Conservation (phyloP, 2,113 vertebrate species). For the Phocoena phocoena region DNA sequence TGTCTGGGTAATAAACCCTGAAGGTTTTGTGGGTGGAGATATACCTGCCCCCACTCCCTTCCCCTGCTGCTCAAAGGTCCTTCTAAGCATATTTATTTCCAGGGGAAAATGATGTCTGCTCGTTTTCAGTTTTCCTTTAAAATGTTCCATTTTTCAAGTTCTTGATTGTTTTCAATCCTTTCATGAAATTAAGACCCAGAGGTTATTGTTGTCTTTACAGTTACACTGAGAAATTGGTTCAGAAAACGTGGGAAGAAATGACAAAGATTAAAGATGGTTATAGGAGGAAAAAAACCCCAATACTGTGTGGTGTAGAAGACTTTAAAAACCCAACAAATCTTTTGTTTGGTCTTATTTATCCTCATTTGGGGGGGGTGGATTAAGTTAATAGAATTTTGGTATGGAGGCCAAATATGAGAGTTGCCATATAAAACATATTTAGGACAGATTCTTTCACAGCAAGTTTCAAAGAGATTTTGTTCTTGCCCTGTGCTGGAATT, state of each 20-base stretch:
- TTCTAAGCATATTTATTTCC: neutral
- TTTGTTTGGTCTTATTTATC: neutral
- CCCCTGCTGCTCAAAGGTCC: neutral
- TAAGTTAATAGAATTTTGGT: neutral
- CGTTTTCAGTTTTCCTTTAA: neutral
- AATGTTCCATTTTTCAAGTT: conserved; percentile 34
- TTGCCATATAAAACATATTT: neutral
- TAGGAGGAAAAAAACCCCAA: neutral
- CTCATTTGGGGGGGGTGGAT: neutral
- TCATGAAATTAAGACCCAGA: conserved; percentile 40
- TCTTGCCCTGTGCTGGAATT: neutral
- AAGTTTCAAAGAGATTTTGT: neutral
- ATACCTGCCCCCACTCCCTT: neutral
- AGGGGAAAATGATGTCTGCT: neutral
- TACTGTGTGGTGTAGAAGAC: neutral
- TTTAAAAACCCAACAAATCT: neutral
- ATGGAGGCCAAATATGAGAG: neutral
- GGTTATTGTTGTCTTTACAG: conserved; percentile 28
- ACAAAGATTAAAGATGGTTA: neutral
- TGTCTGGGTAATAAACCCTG: conserved; percentile 49
- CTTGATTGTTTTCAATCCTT: conserved; percentile 21
- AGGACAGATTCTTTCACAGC: neutral
- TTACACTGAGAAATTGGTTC: neutral
- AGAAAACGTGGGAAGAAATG: neutral
- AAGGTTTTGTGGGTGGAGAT: conserved; percentile 11